Conservation (phyloP, 2,888 invertebrate genomes). For the Trichogramma dendrolimi region DNA sequence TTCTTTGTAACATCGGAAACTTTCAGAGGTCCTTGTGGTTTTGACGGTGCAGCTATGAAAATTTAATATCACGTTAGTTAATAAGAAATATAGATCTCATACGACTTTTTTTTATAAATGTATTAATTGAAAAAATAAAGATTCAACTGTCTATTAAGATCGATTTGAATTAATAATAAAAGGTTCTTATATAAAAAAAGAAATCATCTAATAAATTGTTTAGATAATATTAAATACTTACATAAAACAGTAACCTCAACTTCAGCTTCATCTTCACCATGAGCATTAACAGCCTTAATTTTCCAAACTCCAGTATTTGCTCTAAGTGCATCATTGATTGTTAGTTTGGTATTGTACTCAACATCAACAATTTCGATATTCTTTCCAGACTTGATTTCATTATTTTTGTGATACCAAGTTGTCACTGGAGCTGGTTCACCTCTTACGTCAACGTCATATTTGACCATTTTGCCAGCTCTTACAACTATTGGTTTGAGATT, state of each 20-base stretch:
- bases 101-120: not conserved
- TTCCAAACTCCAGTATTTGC: slow-evolving; percentile 88
- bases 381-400: slow-evolving; percentile 68
- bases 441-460: slow-evolving; percentile 87
- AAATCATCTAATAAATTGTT: slow-evolving; percentile 9
- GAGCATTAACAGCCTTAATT: slow-evolving; percentile 84
- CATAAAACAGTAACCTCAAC: slow-evolving; percentile 87
- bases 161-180: not conserved
- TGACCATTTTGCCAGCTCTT: slow-evolving; percentile 86
- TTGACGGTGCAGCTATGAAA: slow-evolving; percentile 68
- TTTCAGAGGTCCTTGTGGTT: slow-evolving; percentile 85
- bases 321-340: slow-evolving; percentile 72
- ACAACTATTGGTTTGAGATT: slow-evolving; percentile 86
- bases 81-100: slow-evolving; percentile 2
- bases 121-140: no score
- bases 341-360: slow-evolving; percentile 85
- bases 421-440: slow-evolving; percentile 95
- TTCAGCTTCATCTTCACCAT: slow-evolving; percentile 88
- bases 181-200: slow-evolving; percentile 7
- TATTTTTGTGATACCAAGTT: slow-evolving; percentile 82
- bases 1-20: slow-evolving; percentile 84
- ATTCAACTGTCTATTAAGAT: no score
- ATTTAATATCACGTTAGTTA: not conserved
- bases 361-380: slow-evolving; percentile 77
- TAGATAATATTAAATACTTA: slow-evolving; percentile 45